A percentile compares a stretch with the other conserved stretches of the same genome.
These are phyloP conservation scores for Macrotus californicus DNA, from an alignment of 2,113 vertebrate genomes.

Conservation along the genomic window DNA sequence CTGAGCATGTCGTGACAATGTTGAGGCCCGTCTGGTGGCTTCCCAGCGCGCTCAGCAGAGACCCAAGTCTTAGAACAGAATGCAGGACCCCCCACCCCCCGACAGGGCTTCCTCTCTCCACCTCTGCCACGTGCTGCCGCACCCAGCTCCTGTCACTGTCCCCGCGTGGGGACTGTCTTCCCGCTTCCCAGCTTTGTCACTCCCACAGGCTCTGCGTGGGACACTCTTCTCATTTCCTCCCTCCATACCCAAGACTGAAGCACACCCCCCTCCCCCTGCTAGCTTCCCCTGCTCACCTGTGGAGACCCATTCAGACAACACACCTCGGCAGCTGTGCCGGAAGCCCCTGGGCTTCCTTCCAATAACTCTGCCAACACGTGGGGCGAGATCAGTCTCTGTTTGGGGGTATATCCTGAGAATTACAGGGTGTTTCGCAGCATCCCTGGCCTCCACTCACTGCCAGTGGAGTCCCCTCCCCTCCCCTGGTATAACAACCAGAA, in stretches of 20 bases:
- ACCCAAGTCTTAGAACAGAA: background rate
- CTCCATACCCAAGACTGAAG: rapidly evolving
- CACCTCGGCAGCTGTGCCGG: rapidly evolving
- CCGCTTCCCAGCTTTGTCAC: background rate
- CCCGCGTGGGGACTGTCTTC: no score
- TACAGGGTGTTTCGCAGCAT: rapidly evolving
- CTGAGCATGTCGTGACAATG: rapidly evolving
- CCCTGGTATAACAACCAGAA: background rate
- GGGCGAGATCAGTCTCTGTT: background rate
- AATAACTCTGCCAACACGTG: no score
- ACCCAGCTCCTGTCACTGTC: no score
- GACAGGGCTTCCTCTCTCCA: background rate
- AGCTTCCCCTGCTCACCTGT: rapidly evolving
- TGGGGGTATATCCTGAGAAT: background rate
- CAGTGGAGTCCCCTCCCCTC: background rate
- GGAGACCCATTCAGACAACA: rapidly evolving
- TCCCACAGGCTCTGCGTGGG: rapidly evolving
- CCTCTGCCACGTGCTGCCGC: no score
- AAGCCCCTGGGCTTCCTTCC: background rate
- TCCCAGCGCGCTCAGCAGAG: no score
- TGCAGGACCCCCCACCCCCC: no score
- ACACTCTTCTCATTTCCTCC: no score
- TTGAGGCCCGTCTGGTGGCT: background rate
- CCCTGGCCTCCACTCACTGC: background rate
- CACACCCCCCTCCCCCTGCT: background rate